Evolutionary conservation across 1,140 invertebrate species (phyloP), one percentile per base, ranked within the genome.

Genomic region (Leptinotarsa defecta): DNA sequence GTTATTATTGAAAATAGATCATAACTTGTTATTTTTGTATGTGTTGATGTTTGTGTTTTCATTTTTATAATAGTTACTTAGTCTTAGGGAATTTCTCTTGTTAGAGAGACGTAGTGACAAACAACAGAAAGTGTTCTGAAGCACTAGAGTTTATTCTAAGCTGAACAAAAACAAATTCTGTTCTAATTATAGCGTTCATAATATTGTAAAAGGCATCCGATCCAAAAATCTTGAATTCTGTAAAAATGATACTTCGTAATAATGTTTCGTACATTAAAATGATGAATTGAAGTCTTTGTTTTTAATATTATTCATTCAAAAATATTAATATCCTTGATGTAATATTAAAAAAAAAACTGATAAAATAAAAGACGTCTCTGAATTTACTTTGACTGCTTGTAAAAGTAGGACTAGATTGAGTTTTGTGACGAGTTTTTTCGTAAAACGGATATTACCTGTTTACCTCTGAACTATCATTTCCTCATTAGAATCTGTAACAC

Each of bases 21-120:
- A 71, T 52, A 57, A 57, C 69, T 71, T 71, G 69, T 71, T 71
- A 71, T 71, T 71, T 71, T 71, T 71, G 20, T 71, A 71, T 71
- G 69, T 71, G 69, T 71, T 71, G 69, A 71, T 48, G 20, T 71
- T 71, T 22, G 69, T 71, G 69, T 57, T 71, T 71, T 15, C n/a
- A 22, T 71, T 71, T 73, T 73, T 73, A 34, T 71, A 11, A 71
- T 65, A 73, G 71, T 73, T 73, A 73, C 34, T 73, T 73, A 73
- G 63, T 65, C 63, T 48, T 73, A 73, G 71, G 13, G n/a, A 73
- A 71, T 24, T 65, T 57, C 15, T 65, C 52, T 73, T 65, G 19
- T 43, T 48, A 73, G 20, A 19, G 48, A 48, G 43, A 62, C 20
- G 24, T 62, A 64, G 52, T 19, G 20, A 62, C 22, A n/a, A 73